Evolutionary conservation across 2,113 vertebrate species (phyloP), one percentile per base, ranked within the genome.

Genomic region (Regulus satrapa): DNA sequence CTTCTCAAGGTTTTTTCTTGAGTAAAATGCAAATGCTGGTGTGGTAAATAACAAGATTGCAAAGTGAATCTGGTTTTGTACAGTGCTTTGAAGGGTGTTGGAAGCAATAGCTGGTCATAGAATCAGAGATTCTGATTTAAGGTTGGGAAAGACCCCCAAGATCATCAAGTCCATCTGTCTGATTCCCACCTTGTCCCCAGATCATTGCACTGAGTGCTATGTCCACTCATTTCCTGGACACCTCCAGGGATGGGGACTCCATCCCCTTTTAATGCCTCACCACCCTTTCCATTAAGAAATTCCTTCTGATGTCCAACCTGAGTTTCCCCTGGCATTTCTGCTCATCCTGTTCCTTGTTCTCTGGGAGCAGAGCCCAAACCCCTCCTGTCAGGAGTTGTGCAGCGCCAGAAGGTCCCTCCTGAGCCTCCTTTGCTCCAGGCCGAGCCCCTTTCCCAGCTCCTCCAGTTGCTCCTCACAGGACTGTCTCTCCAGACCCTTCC

Each of bases 191-290:
- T 9, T 66, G 32, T 45, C 36, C 14, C 43, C 58, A 32, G 31
- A 3, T 43, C 43, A 24, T 8, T 10, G 51, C 76, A 29, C 43
- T 28, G 49, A 34, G 41, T 43, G 36, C 20, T 56, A 41, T 2
- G 0, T 26, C 43, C 51, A 24, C 12, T 32, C 18, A 2, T 36
- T 61, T 21, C 34, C 25, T 41, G 34, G 15, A 17, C 23, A 12
- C 34, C 8, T 41, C 24, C 32, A 43, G 72, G 6, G 10, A 12
- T 12, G 31, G 31, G 0, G 15, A 41, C 6, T 32, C 26, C 20
- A 23, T 3, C 2, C 1, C 8, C 2, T 69, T 49, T 18, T 56
- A 49, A 0, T 18, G 54, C 5, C 34, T 69, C 8, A 24, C 0
- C 0, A 0, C 34, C 6, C 21, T 18, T 41, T 36, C 71, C 2